These are phyloP conservation scores for Ormyrus rosae DNA, from an alignment of 2,888 invertebrate species.

Conservation along the genomic window DNA sequence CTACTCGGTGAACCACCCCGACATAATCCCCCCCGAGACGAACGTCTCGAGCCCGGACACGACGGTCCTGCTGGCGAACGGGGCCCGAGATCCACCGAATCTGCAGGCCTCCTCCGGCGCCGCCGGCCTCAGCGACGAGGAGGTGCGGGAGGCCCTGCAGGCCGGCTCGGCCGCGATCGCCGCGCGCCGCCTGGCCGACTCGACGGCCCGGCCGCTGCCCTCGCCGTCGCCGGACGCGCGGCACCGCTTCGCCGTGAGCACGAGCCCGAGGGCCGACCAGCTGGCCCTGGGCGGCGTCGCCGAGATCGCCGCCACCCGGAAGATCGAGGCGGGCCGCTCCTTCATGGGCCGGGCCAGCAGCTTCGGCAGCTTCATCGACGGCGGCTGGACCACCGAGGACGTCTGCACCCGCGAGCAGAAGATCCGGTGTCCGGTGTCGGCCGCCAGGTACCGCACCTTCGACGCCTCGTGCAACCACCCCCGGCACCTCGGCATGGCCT, in stretches of 20 bases:
- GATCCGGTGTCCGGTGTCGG: neutral
- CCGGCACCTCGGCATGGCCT: constrained; percentile 83
- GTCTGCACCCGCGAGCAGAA: neutral
- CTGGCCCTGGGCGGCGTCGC: constrained; percentile 83
- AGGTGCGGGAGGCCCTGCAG: constrained; percentile 77
- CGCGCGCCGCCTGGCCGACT: constrained; percentile 79
- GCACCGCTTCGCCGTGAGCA: constrained; percentile 84
- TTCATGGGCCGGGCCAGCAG: constrained; percentile 66
- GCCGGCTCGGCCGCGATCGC: constrained; percentile 80
- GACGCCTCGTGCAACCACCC: constrained; percentile 89
- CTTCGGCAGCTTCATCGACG: constrained; percentile 67
- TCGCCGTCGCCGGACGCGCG: constrained; percentile 81
- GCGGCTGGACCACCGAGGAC: constrained; percentile 61
- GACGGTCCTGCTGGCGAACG: constrained; percentile 36
- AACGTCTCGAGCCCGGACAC: constrained; percentile 29
- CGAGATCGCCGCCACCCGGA: constrained; percentile 83
- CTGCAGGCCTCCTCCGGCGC: neutral
- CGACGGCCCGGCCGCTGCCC: constrained; percentile 76
- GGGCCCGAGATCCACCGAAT: constrained; percentile 11
- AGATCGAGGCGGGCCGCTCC: constrained; percentile 75
- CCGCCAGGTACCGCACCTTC: constrained; percentile 78
- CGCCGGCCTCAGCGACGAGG: constrained; percentile 63
- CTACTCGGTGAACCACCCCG: constrained; percentile 70
- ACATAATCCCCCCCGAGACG: neutral
- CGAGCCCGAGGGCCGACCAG: constrained; percentile 79